A percentile compares a stretch with the other conserved stretches of the same genome.
Conservation (phyloP, 1,140 invertebrate species). For the Megalopta genalis region DNA sequence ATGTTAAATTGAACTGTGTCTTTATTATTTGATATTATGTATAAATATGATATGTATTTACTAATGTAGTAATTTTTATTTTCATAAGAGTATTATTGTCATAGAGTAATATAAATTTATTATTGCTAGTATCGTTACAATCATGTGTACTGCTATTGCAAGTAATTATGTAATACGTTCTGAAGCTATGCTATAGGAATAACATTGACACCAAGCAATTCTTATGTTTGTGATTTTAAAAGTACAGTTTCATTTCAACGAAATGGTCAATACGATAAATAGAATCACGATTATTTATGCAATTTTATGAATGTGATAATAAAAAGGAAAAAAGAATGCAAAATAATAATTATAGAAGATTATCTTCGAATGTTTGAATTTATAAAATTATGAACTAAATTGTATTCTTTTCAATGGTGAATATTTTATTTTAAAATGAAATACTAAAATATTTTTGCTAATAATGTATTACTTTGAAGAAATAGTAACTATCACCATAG, state of each 20-base stretch:
- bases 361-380: slow-evolving; percentile 19
- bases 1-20: slow-evolving; percentile 52
- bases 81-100: slow-evolving; percentile 51
- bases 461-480: slow-evolving; percentile 22
- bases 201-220: slow-evolving; percentile 24
- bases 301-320: slow-evolving; percentile 38
- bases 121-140: slow-evolving; percentile 52
- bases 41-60: slow-evolving; percentile 52
- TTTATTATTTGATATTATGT: slow-evolving; percentile 51
- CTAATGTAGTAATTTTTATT: slow-evolving; percentile 49
- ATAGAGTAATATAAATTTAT: slow-evolving; percentile 57
- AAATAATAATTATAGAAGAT: not conserved
- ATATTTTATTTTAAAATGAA: slow-evolving; percentile 30
- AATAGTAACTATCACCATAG: not conserved
- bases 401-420: slow-evolving; percentile 21
- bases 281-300: not conserved
- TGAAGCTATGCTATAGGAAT: slow-evolving; percentile 50
- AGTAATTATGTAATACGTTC: slow-evolving; percentile 56
- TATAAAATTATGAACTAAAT: slow-evolving; percentile 5
- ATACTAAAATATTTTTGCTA: slow-evolving; percentile 44
- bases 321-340: not conserved
- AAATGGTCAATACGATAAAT: not conserved
- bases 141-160: slow-evolving; percentile 54
- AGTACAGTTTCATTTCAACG: slow-evolving; percentile 5
- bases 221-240: slow-evolving; percentile 23